Evolutionary conservation across 37 sponge, comb jelly and placozoan genomes (phyloP), one percentile per base, ranked within the genome.

Genomic region (Trichoplax adhaerens): DNA sequence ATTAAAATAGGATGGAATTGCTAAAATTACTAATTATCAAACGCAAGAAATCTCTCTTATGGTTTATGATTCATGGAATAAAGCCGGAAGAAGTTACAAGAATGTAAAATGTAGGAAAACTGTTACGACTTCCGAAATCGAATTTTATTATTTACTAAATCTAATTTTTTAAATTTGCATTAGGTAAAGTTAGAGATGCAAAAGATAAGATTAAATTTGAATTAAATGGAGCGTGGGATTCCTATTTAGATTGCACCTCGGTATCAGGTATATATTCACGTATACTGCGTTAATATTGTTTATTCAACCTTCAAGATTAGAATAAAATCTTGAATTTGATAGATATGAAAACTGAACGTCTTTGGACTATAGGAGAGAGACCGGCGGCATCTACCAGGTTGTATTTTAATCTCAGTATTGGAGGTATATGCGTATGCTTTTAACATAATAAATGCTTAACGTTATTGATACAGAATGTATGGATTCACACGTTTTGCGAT

Each of bases 401-500:
- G 29, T 29, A 29, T 29, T 29, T 29, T 29, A 0, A 29, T 29
- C 29, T 29, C 29, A 29, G 29, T 29, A 29, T 29, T 29, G 29
- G 46, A 52, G 46, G 48, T 6, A 12, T 66, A 6, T 66, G 68
- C 48, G 68, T 10, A 5, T 12, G 46, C 7, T 66, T 10, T 50
- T 8, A n/a, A 52, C 6, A 6, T 52, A 50, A 5, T 29, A 52
- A 46, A 66, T 52, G 8, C 46, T 5, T 12, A 5, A 48, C 50
- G 0, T 47, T 8, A 62, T 4, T 48, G 62, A n/a, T 52, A 62
- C 56, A 82, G 83, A 65, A 84, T 87, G 65, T 95, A 77, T 66
- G 97, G 97, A 3, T 95, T 87, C 84, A 91, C 91, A 10, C 76
- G 77, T 8, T 85, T 95, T 58, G 58, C 91, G 57, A 68, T 95